Evolutionary conservation across 2,797 vertebrate species (phyloP).

Genomic region (Mico argentatus): DNA sequence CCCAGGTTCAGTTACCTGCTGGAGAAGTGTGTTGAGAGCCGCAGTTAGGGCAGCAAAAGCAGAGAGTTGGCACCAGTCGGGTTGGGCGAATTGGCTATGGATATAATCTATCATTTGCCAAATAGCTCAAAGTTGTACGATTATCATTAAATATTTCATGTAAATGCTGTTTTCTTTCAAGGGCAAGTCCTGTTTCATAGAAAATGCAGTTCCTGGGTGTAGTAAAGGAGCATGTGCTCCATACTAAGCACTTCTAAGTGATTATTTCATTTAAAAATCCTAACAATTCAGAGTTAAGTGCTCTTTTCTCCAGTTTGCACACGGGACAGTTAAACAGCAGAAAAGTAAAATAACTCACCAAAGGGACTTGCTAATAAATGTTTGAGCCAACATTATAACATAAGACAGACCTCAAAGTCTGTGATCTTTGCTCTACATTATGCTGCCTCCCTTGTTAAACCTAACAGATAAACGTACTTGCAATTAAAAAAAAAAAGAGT

Average conservation of each 20-base stretch:
- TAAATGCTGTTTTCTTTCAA: conserved; percentile 1
- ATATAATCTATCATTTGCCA: background rate
- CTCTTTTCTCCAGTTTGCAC: background rate
- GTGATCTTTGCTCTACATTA: background rate
- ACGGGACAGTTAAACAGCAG: background rate
- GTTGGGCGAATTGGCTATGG: background rate
- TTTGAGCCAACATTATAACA: background rate
- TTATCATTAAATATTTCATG: background rate
- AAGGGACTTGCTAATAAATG: background rate
- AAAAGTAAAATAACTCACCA: conserved; percentile 9
- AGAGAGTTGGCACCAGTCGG: background rate
- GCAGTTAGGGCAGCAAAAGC: background rate
- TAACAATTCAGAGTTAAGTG: background rate
- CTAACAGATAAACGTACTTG: background rate
- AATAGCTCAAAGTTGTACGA: background rate
- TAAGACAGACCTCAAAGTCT: background rate
- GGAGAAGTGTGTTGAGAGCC: background rate
- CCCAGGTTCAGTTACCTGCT: background rate
- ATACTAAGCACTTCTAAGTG: background rate
- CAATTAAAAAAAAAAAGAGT: background rate
- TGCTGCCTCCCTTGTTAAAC: background rate
- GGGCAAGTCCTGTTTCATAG: background rate
- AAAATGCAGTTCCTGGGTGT: background rate
- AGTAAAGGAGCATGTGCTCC: background rate
- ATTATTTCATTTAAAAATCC: conserved; percentile 28